Percentiles rank a stretch among this genome's conserved stretches.
Evolutionary conservation across 2,113 vertebrate species (phyloP).

Genomic region (Verasper variegatus): DNA sequence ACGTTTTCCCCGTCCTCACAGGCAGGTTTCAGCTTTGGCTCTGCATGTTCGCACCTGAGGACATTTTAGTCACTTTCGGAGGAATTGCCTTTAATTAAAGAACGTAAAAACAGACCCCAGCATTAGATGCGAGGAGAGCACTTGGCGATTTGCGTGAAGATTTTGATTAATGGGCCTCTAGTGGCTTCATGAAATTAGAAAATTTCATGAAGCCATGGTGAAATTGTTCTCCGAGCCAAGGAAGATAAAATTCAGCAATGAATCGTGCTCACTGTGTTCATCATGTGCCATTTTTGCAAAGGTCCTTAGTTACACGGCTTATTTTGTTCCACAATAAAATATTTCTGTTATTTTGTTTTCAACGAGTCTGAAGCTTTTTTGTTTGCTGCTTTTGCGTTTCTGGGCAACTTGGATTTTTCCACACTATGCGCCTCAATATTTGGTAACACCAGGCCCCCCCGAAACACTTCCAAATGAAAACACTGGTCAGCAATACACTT

Average conservation of each 20-base stretch:
- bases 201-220: not conserved
- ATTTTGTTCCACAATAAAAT: too few relatives aligned
- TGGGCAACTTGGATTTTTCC: not conserved
- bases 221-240: not conserved
- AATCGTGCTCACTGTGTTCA: not conserved
- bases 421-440: not conserved
- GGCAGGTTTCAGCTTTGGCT: too few relatives aligned
- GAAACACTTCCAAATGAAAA: not conserved
- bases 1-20: too few relatives aligned
- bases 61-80: too few relatives aligned
- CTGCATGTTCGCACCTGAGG: too few relatives aligned
- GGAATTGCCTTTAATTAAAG: not conserved
- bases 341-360: too few relatives aligned
- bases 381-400: too few relatives aligned
- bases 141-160: not conserved
- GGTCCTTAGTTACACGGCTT: too few relatives aligned
- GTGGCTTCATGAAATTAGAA: too few relatives aligned
- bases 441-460: not conserved
- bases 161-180: not conserved
- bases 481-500: conserved; percentile 22
- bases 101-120: not conserved
- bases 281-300: too few relatives aligned
- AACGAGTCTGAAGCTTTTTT: too few relatives aligned
- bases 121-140: too few relatives aligned
- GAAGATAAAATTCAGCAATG: not conserved